Evolutionary conservation across 2,888 invertebrate species (phyloP), one percentile per base, ranked within the genome.

Genomic region (Cosmorhoe ocellata): DNA sequence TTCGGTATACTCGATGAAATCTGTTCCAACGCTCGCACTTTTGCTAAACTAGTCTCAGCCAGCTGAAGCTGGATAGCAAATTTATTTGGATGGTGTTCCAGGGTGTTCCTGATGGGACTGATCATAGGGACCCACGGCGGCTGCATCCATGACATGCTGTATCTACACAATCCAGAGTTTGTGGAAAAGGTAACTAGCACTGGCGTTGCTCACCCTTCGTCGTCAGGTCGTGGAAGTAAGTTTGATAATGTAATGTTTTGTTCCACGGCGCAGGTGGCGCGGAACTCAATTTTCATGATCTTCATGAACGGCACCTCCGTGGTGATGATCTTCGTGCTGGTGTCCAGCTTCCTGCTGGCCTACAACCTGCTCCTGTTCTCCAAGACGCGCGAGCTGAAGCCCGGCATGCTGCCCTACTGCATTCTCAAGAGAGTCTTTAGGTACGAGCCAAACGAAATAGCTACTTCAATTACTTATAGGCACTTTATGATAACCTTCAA

Each of bases 321-420:
- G 24, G 79, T 82, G 58, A 82, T 83, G 61, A 53, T 68, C 10
- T 85, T 84, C 63, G 61, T 83, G 49, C 59, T 81, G 58, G 46
- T 85, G 34, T 82, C 84, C 46, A 78, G 67, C 60, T 85, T 85
- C 64, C 69, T 85, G 43, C 69, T 84, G 18, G 72, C 76, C 18
- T 79, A 82, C 67, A 80, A 75, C 57, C 51, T 81, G 58, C 73
- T 84, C 52, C 61, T 76, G 11, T 47, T 56, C 51, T 53, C 75
- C 27, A 73, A 72, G 59, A 61, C 48, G 6, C 58, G 58, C n/a
- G 32, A 45, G n/a, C 51, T 79, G 6, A 51, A 60, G 12, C 37
- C 71, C 28, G 51, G 51, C 11, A 59, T 76, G 56, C 55, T 83
- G 43, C 80, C 81, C 1, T 50, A 61, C 41, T 67, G 69, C 31